Base-by-base conservation (phyloP, 2,888 invertebrate species). In the Dynastes grantii region DNA sequence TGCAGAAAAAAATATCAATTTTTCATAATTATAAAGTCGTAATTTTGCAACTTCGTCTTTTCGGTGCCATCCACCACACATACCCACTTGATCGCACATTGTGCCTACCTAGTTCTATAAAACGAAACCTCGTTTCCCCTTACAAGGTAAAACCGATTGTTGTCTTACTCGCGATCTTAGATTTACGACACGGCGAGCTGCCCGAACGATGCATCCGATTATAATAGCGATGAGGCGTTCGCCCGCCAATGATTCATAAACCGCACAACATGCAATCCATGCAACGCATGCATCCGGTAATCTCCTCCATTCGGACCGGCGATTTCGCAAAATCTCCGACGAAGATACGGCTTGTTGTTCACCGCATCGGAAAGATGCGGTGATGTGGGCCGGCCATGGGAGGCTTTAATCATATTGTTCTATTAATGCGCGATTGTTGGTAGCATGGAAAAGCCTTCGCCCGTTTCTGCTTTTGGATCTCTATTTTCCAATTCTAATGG, bases 361-460 rank as follows among this genome's bases (percentile, higher is more conserved):
- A 79, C 75, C 80, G 76, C 49, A 75, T 70, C 55, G 55, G 55
- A 58, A 22, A 58, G 55, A 58, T 58, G 71, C 70, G 67, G 78
- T 76, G 79, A 80, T 80, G 81, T 81, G 80, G 81, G 81, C 76
- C 70, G 81, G 65, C 77, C 78, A 79, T 81, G 81, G 81, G 81
- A 80, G 81, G 81, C 63, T 81, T 81, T 81, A 81, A 81, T 81
- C 80, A 80, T 79, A 80, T 81, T 81, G 81, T 81, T 80, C 79
- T 76, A 78, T 75, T 77, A 79, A 79, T 77, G 77, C 73, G 76
- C 78, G 76, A 81, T 79, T 80, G 78, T 67, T 49, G 45, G 67
- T 79, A 76, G 81, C 76, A 2, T 67, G 78, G 76, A 75, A 80
- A 75, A 81, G 79, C 81, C 81, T 81, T 81, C 79, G 73, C 11